These are phyloP conservation scores for Megamerina dolium DNA, from an alignment of 2,888 invertebrate species.

Conservation along the genomic window DNA sequence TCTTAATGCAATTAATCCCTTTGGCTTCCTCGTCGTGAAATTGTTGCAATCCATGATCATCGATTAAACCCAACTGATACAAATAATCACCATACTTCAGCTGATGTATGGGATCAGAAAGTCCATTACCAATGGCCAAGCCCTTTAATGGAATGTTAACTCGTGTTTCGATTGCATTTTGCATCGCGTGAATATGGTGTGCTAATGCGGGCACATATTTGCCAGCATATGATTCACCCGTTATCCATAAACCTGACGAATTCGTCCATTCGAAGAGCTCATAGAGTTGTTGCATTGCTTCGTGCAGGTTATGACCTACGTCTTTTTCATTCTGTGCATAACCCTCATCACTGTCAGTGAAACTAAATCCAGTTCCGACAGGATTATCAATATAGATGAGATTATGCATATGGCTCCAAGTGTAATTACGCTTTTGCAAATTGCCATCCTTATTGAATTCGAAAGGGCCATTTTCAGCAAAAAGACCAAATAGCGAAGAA, in stretches of 20 bases:
- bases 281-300: conserved; percentile 75
- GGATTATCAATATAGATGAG: conserved; percentile 92
- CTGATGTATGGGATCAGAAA: conserved; percentile 73
- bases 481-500: conserved; percentile 71
- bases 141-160: conserved; percentile 47
- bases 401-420: conserved; percentile 70
- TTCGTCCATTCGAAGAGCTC: conserved; percentile 71
- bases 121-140: conserved; percentile 67
- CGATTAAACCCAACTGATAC: conserved; percentile 65
- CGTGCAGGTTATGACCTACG: conserved; percentile 74
- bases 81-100: conserved; percentile 72
- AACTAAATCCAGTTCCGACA: conserved; percentile 88
- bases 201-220: conserved; percentile 68
- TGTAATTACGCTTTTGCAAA: conserved; percentile 58
- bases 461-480: conserved; percentile 79
- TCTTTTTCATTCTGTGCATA: conserved; percentile 73
- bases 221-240: conserved; percentile 87
- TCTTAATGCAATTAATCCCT: conserved; percentile 55
- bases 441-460: conserved; percentile 49
- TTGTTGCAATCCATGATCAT: conserved; percentile 53
- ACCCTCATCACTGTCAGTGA: conserved; percentile 68
- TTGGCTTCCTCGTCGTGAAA: conserved; percentile 58
- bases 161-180: conserved; percentile 41
- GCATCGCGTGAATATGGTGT: conserved; percentile 55
- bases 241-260: conserved; percentile 72